Percentiles rank a stretch among this genome's conserved stretches.
phyloP scores from a whole-genome alignment of 1,140 invertebrate genomes.

The Stegodyphus mimosarum region DNA sequence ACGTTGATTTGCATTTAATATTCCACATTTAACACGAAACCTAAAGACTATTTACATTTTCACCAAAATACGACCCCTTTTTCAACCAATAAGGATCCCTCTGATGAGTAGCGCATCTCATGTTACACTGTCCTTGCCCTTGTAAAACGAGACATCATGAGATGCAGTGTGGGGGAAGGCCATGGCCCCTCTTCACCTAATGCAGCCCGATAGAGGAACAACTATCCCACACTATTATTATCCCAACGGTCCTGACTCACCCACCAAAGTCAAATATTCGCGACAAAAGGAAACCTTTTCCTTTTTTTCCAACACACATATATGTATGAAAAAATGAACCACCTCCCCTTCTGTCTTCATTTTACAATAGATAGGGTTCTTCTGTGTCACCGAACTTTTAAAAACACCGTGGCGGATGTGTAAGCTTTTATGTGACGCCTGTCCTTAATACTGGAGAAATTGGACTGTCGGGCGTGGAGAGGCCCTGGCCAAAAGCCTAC shows the following conservation, averaged over 20 bases:
- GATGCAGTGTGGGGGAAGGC: neutral
- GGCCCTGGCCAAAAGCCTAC: neutral
- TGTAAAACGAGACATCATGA: constrained; percentile 45
- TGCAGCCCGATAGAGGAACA: constrained; percentile 7
- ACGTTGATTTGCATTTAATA: too few relatives aligned
- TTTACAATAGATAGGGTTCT: constrained; percentile 26
- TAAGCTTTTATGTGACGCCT: neutral
- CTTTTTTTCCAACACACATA: neutral
- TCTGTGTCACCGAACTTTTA: constrained; percentile 3
- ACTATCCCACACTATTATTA: constrained; percentile 50
- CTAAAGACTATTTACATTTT: neutral
- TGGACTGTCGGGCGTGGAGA: neutral
- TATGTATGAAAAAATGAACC: neutral
- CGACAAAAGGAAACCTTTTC: too few relatives aligned
- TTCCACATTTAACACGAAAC: too few relatives aligned
- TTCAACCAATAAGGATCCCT: neutral
- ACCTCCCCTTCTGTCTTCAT: constrained; percentile 24
- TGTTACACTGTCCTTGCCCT: constrained; percentile 49
- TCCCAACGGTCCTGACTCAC: constrained; percentile 37
- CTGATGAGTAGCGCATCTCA: constrained; percentile 4
- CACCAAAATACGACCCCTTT: neutral
- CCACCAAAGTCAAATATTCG: constrained; percentile 44
- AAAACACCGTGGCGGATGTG: constrained; percentile 8
- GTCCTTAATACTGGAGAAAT: neutral
- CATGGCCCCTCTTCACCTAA: neutral